Conservation (phyloP, 1,140 invertebrate species). For the Drosophila yakuba region DNA sequence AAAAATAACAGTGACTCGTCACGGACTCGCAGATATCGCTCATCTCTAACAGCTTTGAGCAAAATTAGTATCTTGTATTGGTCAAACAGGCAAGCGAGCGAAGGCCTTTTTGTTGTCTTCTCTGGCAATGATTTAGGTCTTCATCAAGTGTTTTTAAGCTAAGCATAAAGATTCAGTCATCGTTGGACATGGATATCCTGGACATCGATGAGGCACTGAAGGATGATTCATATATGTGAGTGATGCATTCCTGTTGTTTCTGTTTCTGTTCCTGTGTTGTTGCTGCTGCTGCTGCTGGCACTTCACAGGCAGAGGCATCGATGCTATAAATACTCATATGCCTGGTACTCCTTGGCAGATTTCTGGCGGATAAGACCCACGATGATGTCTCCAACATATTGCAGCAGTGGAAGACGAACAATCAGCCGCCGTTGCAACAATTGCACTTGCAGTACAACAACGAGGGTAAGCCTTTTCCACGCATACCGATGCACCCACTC, state of each 20-base stretch:
- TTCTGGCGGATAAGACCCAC: slow-evolving; percentile 81
- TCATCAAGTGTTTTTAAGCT: slow-evolving; percentile 35
- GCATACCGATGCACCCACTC: slow-evolving; percentile 39
- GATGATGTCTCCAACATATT: slow-evolving; percentile 82
- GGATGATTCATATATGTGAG: slow-evolving; percentile 84
- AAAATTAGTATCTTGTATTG: slow-evolving; percentile 55
- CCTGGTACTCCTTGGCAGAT: slow-evolving; percentile 55
- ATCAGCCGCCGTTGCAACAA: slow-evolving; percentile 64
- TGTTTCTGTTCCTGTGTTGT: slow-evolving; percentile 10
- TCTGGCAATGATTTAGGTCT: slow-evolving; percentile 48
- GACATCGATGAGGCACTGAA: slow-evolving; percentile 83
- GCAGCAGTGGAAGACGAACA: slow-evolving; percentile 83
- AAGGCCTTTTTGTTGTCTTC: slow-evolving; percentile 48
- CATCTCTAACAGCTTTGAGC: slow-evolving; percentile 32
- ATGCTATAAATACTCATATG: slow-evolving; percentile 57
- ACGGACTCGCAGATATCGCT: slow-evolving; percentile 1
- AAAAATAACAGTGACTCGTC: slow-evolving; percentile 20
- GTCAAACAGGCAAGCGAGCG: slow-evolving; percentile 29
- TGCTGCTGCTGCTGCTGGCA: neutral
- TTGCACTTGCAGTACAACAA: slow-evolving; percentile 56
- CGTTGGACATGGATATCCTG: slow-evolving; percentile 79
- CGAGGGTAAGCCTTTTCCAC: slow-evolving; percentile 59
- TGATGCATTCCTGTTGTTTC: slow-evolving; percentile 30
- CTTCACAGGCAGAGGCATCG: neutral
- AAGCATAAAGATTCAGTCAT: slow-evolving; percentile 34